Percentiles rank a stretch among this genome's conserved stretches.
Evolutionary conservation across 1,140 invertebrate genomes (phyloP).

Genomic region (Cydia strobilella): DNA sequence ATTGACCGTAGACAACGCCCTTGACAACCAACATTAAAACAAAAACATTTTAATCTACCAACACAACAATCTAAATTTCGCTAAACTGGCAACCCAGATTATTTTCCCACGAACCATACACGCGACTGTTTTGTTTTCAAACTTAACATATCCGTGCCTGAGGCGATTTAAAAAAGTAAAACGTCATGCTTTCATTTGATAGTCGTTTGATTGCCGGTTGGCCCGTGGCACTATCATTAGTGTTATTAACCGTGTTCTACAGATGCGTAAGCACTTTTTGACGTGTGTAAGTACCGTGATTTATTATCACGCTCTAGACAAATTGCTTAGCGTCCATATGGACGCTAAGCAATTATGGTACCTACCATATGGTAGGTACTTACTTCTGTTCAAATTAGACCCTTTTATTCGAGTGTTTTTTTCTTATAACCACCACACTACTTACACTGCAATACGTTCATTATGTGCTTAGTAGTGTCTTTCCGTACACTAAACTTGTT

Average conservation of each 20-base stretch:
- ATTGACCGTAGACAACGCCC: constrained; percentile 47
- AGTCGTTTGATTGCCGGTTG: constrained; percentile 62
- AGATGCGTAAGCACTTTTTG: constrained; percentile 63
- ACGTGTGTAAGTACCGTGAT: constrained; percentile 62
- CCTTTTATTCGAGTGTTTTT: constrained; percentile 32
- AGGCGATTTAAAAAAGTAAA: constrained; percentile 59
- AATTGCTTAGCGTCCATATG: constrained; percentile 50
- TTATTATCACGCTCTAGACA: constrained; percentile 55
- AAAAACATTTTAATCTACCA: constrained; percentile 33
- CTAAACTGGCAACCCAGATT: constrained; percentile 56
- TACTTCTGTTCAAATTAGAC: constrained; percentile 38
- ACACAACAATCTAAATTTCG: constrained; percentile 39
- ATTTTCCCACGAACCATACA: constrained; percentile 70
- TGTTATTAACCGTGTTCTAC: constrained; percentile 62
- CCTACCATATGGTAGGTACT: constrained; percentile 23
- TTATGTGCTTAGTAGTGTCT: constrained; percentile 6
- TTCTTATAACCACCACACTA: constrained; percentile 11
- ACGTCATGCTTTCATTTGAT: constrained; percentile 59
- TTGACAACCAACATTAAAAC: constrained; percentile 41
- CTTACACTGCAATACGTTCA: not conserved
- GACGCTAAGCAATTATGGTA: too few species aligned
- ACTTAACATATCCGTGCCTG: constrained; percentile 62
- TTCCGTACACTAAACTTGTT: not conserved
- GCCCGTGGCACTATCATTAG: constrained; percentile 61
- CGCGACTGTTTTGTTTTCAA: constrained; percentile 51